These are phyloP conservation scores for Synergus umbraculus DNA, from an alignment of 2,888 invertebrate species.

Conservation along the genomic window DNA sequence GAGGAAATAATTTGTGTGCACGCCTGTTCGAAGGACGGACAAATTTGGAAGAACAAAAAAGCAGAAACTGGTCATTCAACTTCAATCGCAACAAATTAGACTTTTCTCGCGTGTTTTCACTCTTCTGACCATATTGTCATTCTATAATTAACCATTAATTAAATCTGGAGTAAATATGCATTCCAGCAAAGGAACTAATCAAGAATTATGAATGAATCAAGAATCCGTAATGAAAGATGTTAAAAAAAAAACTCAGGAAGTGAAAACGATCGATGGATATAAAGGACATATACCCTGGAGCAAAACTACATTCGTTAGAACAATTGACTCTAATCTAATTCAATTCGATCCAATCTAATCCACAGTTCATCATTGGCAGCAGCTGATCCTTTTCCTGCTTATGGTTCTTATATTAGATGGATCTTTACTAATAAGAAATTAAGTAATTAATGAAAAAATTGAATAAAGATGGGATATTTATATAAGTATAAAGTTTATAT, in stretches of 20 bases:
- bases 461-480: too few species aligned
- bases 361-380: background rate
- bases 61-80: slow-evolving; percentile 35
- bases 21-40: slow-evolving; percentile 35
- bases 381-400: background rate
- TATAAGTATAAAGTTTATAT: too few species aligned
- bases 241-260: background rate
- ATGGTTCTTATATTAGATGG: background rate
- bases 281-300: background rate
- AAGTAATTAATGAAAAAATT: too few species aligned
- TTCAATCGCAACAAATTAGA: slow-evolving; percentile 32
- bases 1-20: slow-evolving; percentile 39
- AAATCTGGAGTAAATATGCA: too few species aligned
- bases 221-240: background rate
- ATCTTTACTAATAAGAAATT: background rate
- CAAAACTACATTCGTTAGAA: background rate
- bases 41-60: slow-evolving; percentile 34
- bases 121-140: slow-evolving; percentile 28
- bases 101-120: slow-evolving; percentile 14
- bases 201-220: too few species aligned
- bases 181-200: too few species aligned
- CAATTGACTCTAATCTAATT: slow-evolving; percentile 6
- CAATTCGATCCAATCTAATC: background rate
- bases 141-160: background rate
- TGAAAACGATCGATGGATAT: background rate